A percentile compares a stretch with the other conserved stretches of the same genome.
Conservation (phyloP, 2,888 invertebrate species). For the Scaptomyza tumidula region DNA sequence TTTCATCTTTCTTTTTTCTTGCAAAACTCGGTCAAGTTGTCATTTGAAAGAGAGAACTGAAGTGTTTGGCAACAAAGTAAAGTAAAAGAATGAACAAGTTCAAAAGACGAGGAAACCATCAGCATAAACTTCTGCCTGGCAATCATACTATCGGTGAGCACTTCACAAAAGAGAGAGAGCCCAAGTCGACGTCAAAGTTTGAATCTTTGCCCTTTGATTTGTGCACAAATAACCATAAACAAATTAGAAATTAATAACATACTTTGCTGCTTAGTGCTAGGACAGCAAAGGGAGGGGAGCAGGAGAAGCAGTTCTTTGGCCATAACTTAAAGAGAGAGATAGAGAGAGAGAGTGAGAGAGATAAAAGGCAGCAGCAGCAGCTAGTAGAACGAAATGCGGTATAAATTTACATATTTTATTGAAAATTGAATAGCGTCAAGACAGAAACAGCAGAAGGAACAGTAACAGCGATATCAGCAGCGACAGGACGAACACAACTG, state of each 20-base stretch:
- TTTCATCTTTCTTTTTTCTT: slow-evolving; percentile 8
- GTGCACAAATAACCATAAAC: slow-evolving; percentile 78
- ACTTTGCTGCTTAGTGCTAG: slow-evolving; percentile 64
- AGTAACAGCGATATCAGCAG: slow-evolving; percentile 6
- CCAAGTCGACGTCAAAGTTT: slow-evolving; percentile 59
- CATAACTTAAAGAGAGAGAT: slow-evolving; percentile 52
- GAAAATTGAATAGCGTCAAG: slow-evolving; percentile 75
- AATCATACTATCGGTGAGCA: slow-evolving; percentile 14
- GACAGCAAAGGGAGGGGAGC: neutral
- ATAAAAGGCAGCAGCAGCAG: slow-evolving; percentile 43
- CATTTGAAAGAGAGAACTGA: slow-evolving; percentile 19
- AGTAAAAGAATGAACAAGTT: slow-evolving; percentile 10
- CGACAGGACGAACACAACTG: slow-evolving; percentile 23
- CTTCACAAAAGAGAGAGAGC: slow-evolving; percentile 4
- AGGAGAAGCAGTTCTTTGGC: slow-evolving; percentile 9
- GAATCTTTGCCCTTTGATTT: slow-evolving; percentile 78
- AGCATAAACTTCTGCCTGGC: slow-evolving; percentile 27
- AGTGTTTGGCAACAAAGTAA: slow-evolving; percentile 38
- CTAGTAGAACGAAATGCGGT: slow-evolving; percentile 70
- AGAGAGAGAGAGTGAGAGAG: slow-evolving; percentile 22
- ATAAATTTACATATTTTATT: slow-evolving; percentile 79
- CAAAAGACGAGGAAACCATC: slow-evolving; percentile 18
- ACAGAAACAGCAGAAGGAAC: slow-evolving; percentile 24
- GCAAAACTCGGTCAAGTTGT: slow-evolving; percentile 36
- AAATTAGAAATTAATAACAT: slow-evolving; percentile 79